These are phyloP conservation scores for Melipona quadrifasciata DNA, from an alignment of 1,140 invertebrate species.

Conservation along the genomic window DNA sequence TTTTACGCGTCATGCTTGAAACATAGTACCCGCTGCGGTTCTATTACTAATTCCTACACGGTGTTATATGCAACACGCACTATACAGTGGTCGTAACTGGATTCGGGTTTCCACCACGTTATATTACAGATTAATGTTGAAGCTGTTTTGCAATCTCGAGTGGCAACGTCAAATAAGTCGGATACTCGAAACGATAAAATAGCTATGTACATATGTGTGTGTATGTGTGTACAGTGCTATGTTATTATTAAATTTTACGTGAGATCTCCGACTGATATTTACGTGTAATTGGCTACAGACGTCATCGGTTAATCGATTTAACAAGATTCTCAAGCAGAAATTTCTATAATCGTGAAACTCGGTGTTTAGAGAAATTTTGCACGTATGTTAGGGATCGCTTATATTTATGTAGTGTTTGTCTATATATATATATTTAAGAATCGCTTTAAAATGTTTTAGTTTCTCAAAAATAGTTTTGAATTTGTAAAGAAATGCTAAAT, in stretches of 20 bases:
- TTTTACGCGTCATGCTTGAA: constrained; percentile 64
- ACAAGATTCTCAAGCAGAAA: background rate
- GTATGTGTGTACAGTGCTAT: background rate
- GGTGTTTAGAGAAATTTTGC: background rate
- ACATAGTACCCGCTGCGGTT: constrained; percentile 56
- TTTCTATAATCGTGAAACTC: background rate
- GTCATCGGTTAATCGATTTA: background rate
- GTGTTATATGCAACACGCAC: constrained; percentile 60
- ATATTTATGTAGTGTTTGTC: too few relatives aligned
- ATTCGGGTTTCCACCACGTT: constrained; percentile 60
- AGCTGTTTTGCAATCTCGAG: constrained; percentile 55
- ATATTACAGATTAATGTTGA: constrained; percentile 56
- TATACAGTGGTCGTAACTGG: constrained; percentile 49
- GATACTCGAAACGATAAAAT: background rate
- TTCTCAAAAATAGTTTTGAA: background rate
- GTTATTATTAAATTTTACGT: background rate
- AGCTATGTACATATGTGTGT: background rate
- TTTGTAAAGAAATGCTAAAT: background rate
- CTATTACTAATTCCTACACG: constrained; percentile 64
- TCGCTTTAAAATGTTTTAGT: too few relatives aligned
- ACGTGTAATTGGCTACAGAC: background rate
- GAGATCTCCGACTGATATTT: background rate
- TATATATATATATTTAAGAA: too few relatives aligned
- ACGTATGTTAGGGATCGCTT: too few relatives aligned
- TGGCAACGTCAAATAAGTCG: constrained; percentile 31